Percentiles rank a stretch among this genome's conserved stretches.
Evolutionary conservation across 2,797 vertebrate genomes (phyloP).

Genomic region (Typhlichthys eigenmanni): DNA sequence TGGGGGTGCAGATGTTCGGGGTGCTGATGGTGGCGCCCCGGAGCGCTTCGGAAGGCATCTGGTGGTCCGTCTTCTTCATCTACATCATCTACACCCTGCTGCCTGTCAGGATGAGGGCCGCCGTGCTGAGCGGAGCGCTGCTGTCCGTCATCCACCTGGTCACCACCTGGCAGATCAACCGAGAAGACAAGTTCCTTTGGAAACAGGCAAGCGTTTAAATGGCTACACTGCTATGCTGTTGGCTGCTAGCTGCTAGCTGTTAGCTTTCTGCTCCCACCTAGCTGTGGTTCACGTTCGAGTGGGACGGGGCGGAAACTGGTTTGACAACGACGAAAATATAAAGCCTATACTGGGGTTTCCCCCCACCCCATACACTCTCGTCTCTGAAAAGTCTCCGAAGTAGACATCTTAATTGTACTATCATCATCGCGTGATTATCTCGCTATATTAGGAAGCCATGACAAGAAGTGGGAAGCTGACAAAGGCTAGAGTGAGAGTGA

Average conservation of each 20-base stretch:
- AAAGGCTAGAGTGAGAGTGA: not conserved
- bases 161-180: slow-evolving; percentile 89
- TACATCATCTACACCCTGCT: slow-evolving; percentile 97
- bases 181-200: slow-evolving; percentile 86
- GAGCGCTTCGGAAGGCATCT: slow-evolving; percentile 89
- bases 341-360: not conserved
- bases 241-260: not conserved
- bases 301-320: slow-evolving; percentile 9
- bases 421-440: not conserved
- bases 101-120: slow-evolving; percentile 92
- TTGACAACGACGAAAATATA: not conserved
- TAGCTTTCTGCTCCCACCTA: slow-evolving; percentile 1
- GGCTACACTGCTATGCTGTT: not conserved
- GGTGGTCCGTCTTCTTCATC: slow-evolving; percentile 97
- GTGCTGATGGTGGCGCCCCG: slow-evolving; percentile 84
- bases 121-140: slow-evolving; percentile 86
- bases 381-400: not conserved
- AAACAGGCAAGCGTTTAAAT: slow-evolving; percentile 82
- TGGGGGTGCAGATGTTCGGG: slow-evolving; percentile 86
- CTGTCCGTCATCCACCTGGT: slow-evolving; percentile 87
- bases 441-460: not conserved
- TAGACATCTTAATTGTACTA: not conserved
- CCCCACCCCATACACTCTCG: too few relatives aligned
- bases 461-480: not conserved
- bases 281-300: not conserved